Evolutionary conservation across 2,888 invertebrate species (phyloP).

Genomic region (Copidosoma aretas): DNA sequence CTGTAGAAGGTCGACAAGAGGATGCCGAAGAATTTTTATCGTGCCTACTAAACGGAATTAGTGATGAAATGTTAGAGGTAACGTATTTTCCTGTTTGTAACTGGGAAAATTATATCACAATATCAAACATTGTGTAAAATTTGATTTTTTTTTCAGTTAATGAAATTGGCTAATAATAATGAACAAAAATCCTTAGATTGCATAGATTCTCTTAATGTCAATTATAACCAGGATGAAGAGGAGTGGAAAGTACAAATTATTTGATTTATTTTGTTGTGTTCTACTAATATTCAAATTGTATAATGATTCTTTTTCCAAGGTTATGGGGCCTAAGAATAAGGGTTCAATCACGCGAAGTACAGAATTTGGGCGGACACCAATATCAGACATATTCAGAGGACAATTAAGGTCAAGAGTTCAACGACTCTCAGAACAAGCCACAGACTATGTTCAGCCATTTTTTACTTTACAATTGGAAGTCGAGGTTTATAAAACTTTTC

Average conservation of each 20-base stretch:
- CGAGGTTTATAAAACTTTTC: slow-evolving; percentile 68
- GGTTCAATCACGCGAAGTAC: slow-evolving; percentile 87
- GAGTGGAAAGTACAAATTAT: slow-evolving; percentile 71
- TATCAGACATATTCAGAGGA: slow-evolving; percentile 93
- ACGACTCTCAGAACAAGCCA: slow-evolving; percentile 76
- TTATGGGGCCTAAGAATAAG: slow-evolving; percentile 87
- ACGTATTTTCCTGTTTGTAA: slow-evolving; percentile 24
- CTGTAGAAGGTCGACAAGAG: slow-evolving; percentile 90
- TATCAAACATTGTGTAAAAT: slow-evolving; percentile 20
- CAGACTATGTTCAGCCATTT: slow-evolving; percentile 94
- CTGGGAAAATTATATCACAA: not conserved
- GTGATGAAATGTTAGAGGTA: slow-evolving; percentile 96
- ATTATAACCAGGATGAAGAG: slow-evolving; percentile 65
- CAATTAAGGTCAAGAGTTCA: slow-evolving; percentile 84
- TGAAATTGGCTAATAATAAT: slow-evolving; percentile 63
- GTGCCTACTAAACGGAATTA: slow-evolving; percentile 89
- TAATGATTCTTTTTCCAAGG: slow-evolving; percentile 61
- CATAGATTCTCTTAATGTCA: slow-evolving; percentile 57
- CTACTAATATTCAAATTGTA: not conserved
- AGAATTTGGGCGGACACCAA: slow-evolving; percentile 81
- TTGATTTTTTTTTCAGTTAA: slow-evolving; percentile 60
- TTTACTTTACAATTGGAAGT: slow-evolving; percentile 94
- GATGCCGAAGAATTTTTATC: slow-evolving; percentile 98
- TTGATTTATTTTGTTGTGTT: slow-evolving; percentile 15
- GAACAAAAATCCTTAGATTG: slow-evolving; percentile 47